phyloP scores from a whole-genome alignment of 2,113 vertebrate genomes.

The Apodemus sylvaticus region DNA sequence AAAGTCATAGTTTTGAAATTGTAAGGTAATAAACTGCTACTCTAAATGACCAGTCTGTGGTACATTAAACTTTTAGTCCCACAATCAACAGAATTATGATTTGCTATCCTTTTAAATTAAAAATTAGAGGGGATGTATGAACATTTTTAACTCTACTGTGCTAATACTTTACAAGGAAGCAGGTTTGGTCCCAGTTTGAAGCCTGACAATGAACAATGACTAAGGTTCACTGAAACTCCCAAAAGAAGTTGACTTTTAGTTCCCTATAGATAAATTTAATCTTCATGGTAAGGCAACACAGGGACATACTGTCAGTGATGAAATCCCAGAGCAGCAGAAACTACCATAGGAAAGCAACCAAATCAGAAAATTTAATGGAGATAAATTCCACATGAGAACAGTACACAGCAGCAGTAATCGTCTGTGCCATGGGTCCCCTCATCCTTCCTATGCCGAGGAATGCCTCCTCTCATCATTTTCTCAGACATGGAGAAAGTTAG shows the following conservation, averaged over 20 bases:
- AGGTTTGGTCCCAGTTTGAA: neutral
- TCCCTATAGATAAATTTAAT: neutral
- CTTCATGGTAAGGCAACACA: neutral
- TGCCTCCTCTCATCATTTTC: neutral
- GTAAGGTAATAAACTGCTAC: neutral
- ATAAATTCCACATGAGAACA: neutral
- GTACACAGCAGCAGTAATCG: neutral
- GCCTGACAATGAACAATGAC: neutral
- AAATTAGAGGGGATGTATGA: neutral
- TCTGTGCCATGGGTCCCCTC: neutral
- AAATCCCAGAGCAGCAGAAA: neutral
- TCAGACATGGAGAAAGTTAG: neutral
- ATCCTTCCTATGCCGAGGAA: neutral
- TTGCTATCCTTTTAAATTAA: neutral
- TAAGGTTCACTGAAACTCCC: neutral
- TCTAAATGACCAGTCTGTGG: neutral
- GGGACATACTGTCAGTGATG: neutral
- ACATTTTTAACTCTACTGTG: neutral
- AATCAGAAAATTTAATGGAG: neutral
- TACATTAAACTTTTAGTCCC: neutral
- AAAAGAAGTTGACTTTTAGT: neutral
- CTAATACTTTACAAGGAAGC: neutral
- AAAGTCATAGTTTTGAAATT: neutral
- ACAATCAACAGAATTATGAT: neutral
- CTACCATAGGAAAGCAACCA: neutral